Evolutionary conservation across 2,113 vertebrate genomes (phyloP).

Genomic region (Trachemys scripta): DNA sequence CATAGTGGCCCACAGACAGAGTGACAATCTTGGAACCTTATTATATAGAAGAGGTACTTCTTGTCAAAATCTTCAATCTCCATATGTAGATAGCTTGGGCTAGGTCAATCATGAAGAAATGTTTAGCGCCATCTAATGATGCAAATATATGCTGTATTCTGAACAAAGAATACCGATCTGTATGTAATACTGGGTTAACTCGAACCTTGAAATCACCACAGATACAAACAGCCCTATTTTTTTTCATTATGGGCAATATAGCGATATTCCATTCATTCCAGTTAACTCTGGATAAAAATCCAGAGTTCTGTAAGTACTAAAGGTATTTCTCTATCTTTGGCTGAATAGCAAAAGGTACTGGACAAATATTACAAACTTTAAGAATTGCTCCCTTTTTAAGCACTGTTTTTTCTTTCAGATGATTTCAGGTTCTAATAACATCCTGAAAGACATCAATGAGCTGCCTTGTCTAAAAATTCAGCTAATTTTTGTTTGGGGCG

Average conservation of each 20-base stretch:
- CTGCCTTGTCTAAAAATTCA: not conserved
- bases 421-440: not conserved
- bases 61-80: not conserved
- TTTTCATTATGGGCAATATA: not conserved
- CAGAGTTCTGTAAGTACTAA: not conserved
- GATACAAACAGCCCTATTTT: not conserved
- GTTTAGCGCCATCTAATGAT: not conserved
- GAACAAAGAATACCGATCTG: not conserved
- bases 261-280: not conserved
- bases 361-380: not conserved
- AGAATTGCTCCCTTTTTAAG: not conserved
- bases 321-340: not conserved
- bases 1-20: no score
- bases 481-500: conserved; percentile 29
- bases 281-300: not conserved
- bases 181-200: not conserved
- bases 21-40: no score
- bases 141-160: not conserved
- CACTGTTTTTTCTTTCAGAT: not conserved
- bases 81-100: not conserved
- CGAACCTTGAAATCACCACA: not conserved
- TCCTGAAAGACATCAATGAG: not conserved
- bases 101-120: not conserved
- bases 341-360: not conserved
- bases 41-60: not conserved